Evolutionary conservation across 1,140 invertebrate species (phyloP), one percentile per base, ranked within the genome.

Genomic region (Micrasema longulum): DNA sequence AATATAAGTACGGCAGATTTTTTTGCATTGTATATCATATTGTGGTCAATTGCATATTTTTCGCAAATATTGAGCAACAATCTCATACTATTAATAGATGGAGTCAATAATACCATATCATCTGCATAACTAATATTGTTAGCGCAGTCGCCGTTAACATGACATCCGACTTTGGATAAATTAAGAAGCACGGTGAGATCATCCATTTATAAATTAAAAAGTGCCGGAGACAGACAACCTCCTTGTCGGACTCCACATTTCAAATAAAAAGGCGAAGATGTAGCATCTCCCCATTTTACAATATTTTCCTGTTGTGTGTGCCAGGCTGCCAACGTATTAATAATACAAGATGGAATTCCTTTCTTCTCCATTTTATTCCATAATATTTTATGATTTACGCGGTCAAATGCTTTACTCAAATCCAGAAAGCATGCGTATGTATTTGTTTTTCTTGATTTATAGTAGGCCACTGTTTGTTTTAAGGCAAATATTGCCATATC

Each of bases 241-340:
- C 45, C 45, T 1, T 16, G 45, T 5, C 45, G n/a, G n/a, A 47
- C 45, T 47, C 45, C 45, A 18, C 45, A 16, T 47, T 47, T 47
- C 7, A 31, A 31, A 47, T 16, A 16, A 18, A 47, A 47, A 5
- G 45, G 45, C 5, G 6, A 7, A 14, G 45, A 47, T 7, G 5
- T 7, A 14, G 14, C 14, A 1, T 2, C 7, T 2, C 1, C 7
- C 14, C 7, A 47, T 31, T 16, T 16, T 5, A 47, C 3, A 16
- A 4, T 47, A 16, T 4, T 47, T 9, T 9, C 12, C 5, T 16
- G 14, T 47, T 47, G 45, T 16, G 4, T 5, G 1, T 9, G 18
- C 14, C 14, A 47, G 16, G 16, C 5, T 14, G 14, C 7, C 2
- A 47, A 5, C 2, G 3, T 31, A 31, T 31, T 31, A 1, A 47